Evolutionary conservation across 2,797 vertebrate genomes (phyloP).

Genomic region (Megaceryle alcyon): DNA sequence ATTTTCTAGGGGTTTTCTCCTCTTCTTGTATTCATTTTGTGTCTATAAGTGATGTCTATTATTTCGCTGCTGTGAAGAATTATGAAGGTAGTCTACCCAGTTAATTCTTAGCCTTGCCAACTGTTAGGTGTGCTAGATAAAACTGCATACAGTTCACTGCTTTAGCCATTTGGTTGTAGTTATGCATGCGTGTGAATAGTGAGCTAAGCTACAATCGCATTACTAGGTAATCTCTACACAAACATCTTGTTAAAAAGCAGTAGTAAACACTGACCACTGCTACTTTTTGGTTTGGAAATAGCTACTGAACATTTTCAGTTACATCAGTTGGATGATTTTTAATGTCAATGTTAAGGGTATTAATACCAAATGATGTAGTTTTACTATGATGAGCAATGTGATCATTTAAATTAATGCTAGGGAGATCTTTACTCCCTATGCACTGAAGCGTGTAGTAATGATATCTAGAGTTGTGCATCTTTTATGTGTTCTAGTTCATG

Average conservation of each 20-base stretch:
- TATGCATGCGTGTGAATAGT: background rate
- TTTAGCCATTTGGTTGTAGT: background rate
- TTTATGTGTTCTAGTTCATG: conserved; percentile 3
- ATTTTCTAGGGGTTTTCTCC: background rate
- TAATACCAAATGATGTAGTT: conserved; percentile 10
- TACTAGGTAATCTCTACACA: background rate
- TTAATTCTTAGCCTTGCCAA: background rate
- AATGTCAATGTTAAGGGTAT: background rate
- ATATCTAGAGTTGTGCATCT: background rate
- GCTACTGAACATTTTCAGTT: background rate
- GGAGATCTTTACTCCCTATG: background rate
- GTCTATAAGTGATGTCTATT: background rate
- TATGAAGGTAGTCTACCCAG: background rate
- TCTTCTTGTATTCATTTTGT: background rate
- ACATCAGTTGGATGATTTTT: background rate
- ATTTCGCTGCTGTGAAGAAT: background rate
- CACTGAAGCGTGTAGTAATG: background rate
- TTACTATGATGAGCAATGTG: background rate
- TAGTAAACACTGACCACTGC: background rate
- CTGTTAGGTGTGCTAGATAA: background rate
- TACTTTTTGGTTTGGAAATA: background rate
- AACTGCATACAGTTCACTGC: background rate
- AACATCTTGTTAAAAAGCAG: background rate
- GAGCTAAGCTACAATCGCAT: background rate
- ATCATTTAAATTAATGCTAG: background rate